Base-by-base conservation (phyloP, 2,113 vertebrate species). In the Sturnus vulgaris region DNA sequence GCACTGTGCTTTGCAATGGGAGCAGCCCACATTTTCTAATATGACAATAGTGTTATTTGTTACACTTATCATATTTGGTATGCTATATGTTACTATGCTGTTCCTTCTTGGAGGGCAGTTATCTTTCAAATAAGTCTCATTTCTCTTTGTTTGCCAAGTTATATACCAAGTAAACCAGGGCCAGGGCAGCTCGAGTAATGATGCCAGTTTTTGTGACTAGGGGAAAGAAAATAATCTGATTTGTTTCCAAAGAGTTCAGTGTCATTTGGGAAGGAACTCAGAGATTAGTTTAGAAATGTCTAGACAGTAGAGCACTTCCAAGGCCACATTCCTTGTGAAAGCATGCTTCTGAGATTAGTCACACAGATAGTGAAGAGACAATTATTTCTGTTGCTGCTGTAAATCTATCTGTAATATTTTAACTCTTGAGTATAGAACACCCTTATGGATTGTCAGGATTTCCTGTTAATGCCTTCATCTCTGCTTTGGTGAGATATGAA, bases 41-140 rank as follows among this genome's bases (percentile, higher is more conserved):
- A 37, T 64, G 24, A 53, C 1, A 2, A 8, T 66, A 24, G 6
- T 49, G 47, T 92, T 94, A 47, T 30, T 60, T 61, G 11, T 82
- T 69, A 31, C 15, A 21, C 40, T 42, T 42, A 42, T 42, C 6
- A 3, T 39, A 25, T 68, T 59, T 81, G 44, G 37, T 69, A 31
- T 40, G 30, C 14, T 35, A 5, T 35, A 56, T 13, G 11, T 27
- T 83, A 57, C 11, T 49, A 5, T 44, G 28, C 31, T 23, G 13
- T 42, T 79, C 23, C 23, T 81, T 53, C 56, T 94, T 83, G 72
- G 42, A 96, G 64, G 50, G 24, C 73, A 82, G 61, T 80, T 79
- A 44, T 93, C 40, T 82, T 94, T 90, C 92, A 94, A 91, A 60
- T 96, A 97, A 95, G 72, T 94, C 75, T 81, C 16, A 92, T 95